These are phyloP conservation scores for Pimephales promelas DNA, from an alignment of 2,113 vertebrate species.

Conservation along the genomic window DNA sequence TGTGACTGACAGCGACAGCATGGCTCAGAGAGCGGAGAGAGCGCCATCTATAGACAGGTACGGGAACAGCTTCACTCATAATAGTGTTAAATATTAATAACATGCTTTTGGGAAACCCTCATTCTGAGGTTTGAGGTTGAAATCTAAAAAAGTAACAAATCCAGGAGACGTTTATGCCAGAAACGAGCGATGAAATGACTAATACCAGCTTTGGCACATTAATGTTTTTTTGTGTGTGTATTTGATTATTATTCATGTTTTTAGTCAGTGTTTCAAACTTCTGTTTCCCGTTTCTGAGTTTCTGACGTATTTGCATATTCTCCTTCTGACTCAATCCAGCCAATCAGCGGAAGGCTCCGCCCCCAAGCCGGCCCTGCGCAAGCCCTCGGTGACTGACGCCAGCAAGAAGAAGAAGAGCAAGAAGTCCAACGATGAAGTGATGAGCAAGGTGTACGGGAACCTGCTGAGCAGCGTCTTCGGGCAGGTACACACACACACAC, in stretches of 20 bases:
- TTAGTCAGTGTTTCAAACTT: background rate
- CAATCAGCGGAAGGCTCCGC: constrained; percentile 28
- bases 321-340: constrained; percentile 55
- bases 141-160: too few species aligned
- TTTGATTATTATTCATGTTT: background rate
- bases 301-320: background rate
- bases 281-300: background rate
- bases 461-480: constrained; percentile 76
- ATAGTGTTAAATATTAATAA: too few species aligned
- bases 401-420: constrained; percentile 69
- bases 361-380: constrained; percentile 39
- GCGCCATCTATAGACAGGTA: constrained; percentile 51
- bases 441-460: constrained; percentile 73
- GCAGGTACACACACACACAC: too few species aligned
- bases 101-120: too few species aligned
- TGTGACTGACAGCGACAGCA: background rate
- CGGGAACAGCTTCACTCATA: background rate
- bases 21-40: constrained; percentile 47
- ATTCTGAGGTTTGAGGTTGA: too few species aligned
- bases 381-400: constrained; percentile 55
- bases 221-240: too few species aligned
- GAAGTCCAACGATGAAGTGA: constrained; percentile 65
- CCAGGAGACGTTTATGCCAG: too few species aligned
- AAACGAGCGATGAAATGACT: too few species aligned
- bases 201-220: too few species aligned